phyloP scores from a whole-genome alignment of 1,140 invertebrate genomes.

The Metopolophium dirhodum region DNA sequence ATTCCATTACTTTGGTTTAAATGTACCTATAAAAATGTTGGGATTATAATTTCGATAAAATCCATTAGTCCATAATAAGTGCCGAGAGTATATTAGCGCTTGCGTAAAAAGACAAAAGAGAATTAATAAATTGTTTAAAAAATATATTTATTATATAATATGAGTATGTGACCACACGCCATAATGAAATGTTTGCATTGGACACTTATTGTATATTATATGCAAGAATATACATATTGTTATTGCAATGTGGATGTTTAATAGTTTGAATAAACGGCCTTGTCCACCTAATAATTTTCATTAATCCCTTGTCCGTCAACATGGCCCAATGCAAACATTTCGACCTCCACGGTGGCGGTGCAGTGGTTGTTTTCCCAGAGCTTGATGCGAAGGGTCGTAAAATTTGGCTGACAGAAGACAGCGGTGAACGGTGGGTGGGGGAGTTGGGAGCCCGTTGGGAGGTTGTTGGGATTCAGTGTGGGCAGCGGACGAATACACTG shows the following conservation, averaged over 20 bases:
- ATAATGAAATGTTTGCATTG: neutral
- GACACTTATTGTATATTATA: neutral
- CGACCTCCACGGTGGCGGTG: neutral
- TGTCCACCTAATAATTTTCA: conserved; percentile 15
- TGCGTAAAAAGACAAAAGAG: neutral
- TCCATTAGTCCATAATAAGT: neutral
- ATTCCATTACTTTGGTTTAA: neutral
- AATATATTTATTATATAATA: too few relatives aligned
- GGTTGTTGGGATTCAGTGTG: neutral
- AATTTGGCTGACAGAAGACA: conserved; percentile 29
- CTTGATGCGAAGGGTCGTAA: neutral
- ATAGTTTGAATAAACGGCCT: neutral
- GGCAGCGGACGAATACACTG: neutral
- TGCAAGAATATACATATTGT: neutral
- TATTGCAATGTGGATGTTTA: neutral
- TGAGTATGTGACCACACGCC: too few relatives aligned
- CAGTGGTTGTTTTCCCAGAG: neutral
- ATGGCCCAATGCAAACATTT: conserved; percentile 35
- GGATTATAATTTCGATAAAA: neutral
- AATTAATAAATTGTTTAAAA: neutral
- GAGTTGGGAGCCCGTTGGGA: neutral
- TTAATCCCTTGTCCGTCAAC: conserved; percentile 39
- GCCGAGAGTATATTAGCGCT: neutral
- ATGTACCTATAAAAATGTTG: neutral
- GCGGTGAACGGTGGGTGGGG: neutral